phyloP scores from a whole-genome alignment of 2,113 vertebrate species.

The Atlantisia rogersi region DNA sequence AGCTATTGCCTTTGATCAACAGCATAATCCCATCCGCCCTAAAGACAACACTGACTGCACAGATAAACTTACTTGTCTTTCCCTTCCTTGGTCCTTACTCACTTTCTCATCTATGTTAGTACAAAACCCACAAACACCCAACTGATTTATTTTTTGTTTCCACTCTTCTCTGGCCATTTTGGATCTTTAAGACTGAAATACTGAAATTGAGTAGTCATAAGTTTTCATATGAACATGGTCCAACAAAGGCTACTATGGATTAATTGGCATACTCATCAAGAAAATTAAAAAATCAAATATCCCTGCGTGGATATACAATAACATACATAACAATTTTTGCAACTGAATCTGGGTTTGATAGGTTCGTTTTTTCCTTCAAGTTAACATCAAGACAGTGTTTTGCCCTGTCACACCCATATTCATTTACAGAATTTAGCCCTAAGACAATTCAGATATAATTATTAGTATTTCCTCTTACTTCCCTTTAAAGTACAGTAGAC shows the following conservation, averaged over 20 bases:
- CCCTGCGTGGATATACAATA: neutral
- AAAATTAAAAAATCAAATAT: neutral
- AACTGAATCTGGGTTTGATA: neutral
- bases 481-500: conserved; percentile 2
- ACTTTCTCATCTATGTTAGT: neutral
- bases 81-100: neutral
- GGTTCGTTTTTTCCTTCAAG: neutral
- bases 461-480: conserved; percentile 51
- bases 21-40: neutral
- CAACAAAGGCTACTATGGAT: neutral
- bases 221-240: neutral
- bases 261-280: neutral
- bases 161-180: neutral
- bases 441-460: conserved; percentile 43
- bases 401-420: conserved; percentile 36
- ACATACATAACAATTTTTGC: neutral
- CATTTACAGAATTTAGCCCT: conserved; percentile 29
- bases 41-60: neutral
- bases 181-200: neutral
- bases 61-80: neutral
- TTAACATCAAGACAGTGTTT: conserved; percentile 27
- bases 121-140: neutral
- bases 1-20: neutral
- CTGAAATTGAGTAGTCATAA: neutral
- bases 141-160: neutral